Percentiles rank a stretch among this genome's conserved stretches.
Conservation (phyloP, 2,888 invertebrate genomes). For the Psylliodes chrysocephalus region DNA sequence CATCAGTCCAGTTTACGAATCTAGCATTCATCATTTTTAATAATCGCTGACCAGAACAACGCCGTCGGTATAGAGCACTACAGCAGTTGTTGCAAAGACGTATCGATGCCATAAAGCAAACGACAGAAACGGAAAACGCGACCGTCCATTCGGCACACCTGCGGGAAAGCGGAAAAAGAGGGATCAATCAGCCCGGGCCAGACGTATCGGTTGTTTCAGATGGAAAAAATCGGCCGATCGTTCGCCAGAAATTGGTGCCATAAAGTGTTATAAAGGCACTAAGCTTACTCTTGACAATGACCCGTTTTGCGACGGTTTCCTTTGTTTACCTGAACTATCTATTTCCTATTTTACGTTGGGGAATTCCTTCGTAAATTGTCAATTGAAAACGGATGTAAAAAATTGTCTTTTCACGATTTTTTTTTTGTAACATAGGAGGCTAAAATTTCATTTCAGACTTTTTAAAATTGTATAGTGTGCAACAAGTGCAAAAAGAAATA, state of each 20-base stretch:
- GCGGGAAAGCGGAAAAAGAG: too few relatives aligned
- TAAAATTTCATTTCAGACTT: too few relatives aligned
- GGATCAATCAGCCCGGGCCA: conserved; percentile 21
- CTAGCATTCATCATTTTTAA: conserved; percentile 2
- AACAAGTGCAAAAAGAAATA: too few relatives aligned
- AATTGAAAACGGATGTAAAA: too few relatives aligned
- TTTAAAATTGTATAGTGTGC: too few relatives aligned
- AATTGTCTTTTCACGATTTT: too few relatives aligned
- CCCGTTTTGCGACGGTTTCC: not conserved
- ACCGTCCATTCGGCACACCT: conserved; percentile 16
- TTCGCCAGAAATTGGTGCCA: conserved; percentile 17
- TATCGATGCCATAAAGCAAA: not conserved
- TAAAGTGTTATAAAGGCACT: conserved; percentile 17
- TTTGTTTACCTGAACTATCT: not conserved
- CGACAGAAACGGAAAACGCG: not conserved
- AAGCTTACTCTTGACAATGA: conserved; percentile 1
- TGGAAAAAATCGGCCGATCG: conserved; percentile 15
- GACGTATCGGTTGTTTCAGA: conserved; percentile 20
- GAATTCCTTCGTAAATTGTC: too few relatives aligned
- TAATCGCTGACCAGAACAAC: not conserved
- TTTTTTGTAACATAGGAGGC: too few relatives aligned
- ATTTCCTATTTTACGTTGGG: not conserved
- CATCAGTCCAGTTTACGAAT: not conserved
- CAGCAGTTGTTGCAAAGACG: not conserved
- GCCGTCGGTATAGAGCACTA: too few relatives aligned